phyloP scores from a whole-genome alignment of 2,113 vertebrate genomes.

The Corvus cornix region DNA sequence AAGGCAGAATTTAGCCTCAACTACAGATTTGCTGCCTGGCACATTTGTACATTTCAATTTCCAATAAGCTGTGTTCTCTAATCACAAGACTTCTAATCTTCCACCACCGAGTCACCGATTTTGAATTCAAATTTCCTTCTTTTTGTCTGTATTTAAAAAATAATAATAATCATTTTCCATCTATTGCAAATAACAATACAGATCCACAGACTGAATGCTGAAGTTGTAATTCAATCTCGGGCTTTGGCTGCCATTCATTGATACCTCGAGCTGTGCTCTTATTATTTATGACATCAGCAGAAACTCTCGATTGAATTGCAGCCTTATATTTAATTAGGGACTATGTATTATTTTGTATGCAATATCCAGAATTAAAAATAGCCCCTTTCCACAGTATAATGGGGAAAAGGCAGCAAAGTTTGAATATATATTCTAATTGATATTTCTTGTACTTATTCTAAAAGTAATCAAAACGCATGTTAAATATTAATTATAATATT shows the following conservation, averaged over 20 bases:
- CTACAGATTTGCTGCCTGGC: conserved; percentile 59
- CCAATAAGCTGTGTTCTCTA: conserved; percentile 69
- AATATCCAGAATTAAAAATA: conserved; percentile 84
- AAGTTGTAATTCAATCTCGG: conserved; percentile 79
- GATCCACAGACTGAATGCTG: conserved; percentile 73
- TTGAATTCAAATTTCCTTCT: conserved; percentile 81
- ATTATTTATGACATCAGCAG: conserved; percentile 84
- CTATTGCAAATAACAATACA: conserved; percentile 85
- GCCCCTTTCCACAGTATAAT: conserved; percentile 73
- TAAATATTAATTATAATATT: conserved; percentile 87
- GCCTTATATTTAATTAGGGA: conserved; percentile 82
- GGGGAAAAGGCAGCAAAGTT: conserved; percentile 74
- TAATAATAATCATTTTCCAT: conserved; percentile 85
- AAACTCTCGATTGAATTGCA: conserved; percentile 79
- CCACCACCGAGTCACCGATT: conserved; percentile 68
- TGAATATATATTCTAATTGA: conserved; percentile 85
- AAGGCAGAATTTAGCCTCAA: background rate
- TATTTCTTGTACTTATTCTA: conserved; percentile 80
- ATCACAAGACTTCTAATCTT: conserved; percentile 78
- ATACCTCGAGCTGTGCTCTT: conserved; percentile 74
- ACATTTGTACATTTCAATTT: conserved; percentile 78
- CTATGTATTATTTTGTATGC: conserved; percentile 81
- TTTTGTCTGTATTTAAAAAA: conserved; percentile 84
- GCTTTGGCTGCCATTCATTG: conserved; percentile 76
- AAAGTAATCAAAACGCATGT: conserved; percentile 83